Conservation (phyloP, 2,888 invertebrate genomes). For the Antheraea yamamai region DNA sequence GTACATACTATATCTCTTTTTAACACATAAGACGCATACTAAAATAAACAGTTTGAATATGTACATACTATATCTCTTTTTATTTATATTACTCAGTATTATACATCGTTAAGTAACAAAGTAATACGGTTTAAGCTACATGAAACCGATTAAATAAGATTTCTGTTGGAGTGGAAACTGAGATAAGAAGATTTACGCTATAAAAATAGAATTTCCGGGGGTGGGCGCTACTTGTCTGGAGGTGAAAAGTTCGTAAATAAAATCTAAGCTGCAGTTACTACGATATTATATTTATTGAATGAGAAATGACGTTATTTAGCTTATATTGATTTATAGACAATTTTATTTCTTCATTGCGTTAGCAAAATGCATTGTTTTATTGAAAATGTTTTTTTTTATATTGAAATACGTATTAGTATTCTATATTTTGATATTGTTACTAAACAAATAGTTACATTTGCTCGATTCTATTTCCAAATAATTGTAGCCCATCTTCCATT, state of each 20-base stretch:
- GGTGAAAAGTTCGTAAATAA: conserved; percentile 32
- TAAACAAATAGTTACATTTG: no score
- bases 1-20: neutral
- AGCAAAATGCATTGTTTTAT: neutral
- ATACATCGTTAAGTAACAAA: conserved; percentile 14
- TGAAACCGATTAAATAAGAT: conserved; percentile 35
- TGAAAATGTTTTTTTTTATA: no score
- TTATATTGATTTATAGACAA: conserved; percentile 1
- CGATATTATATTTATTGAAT: conserved; percentile 17
- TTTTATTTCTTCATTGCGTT: neutral
- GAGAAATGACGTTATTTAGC: conserved; percentile 23
- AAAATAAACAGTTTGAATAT: neutral
- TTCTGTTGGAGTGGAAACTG: conserved; percentile 60
- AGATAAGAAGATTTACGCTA: conserved; percentile 72
- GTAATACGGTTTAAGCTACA: conserved; percentile 27
- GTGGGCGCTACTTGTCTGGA: conserved; percentile 33
- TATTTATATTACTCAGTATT: neutral
- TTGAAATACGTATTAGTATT: no score
- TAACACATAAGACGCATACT: neutral
- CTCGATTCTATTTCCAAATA: no score
- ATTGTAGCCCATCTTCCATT: no score
- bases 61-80: neutral
- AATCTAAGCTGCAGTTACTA: conserved; percentile 21
- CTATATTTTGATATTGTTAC: no score
- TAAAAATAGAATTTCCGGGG: conserved; percentile 56